Evolutionary conservation across 2,113 vertebrate genomes (phyloP).

Genomic region (Holacanthus passer): DNA sequence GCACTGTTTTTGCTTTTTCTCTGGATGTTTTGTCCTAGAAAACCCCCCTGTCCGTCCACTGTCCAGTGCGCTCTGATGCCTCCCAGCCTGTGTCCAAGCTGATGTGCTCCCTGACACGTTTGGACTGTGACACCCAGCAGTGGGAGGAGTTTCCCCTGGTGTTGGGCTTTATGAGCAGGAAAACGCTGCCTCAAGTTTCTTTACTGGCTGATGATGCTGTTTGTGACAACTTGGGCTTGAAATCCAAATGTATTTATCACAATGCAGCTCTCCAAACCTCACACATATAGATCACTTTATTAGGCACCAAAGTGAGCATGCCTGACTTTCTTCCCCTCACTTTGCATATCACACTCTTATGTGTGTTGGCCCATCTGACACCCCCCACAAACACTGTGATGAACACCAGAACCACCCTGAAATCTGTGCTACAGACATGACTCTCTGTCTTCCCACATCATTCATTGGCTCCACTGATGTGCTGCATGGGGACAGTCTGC

Average conservation of each 20-base stretch:
- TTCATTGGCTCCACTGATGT: slow-evolving; percentile 47
- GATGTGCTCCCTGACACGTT: slow-evolving; percentile 93
- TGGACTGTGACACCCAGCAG: slow-evolving; percentile 86
- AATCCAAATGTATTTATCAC: not conserved
- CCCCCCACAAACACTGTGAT: slow-evolving; percentile 3
- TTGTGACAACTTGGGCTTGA: not conserved
- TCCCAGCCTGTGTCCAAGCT: slow-evolving; percentile 65
- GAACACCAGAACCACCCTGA: slow-evolving; percentile 7
- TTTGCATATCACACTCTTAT: not conserved
- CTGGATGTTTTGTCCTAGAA: not conserved
- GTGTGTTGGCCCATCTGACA: not conserved
- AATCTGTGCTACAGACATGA: slow-evolving; percentile 8
- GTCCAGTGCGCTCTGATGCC: slow-evolving; percentile 15
- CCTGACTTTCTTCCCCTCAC: not conserved
- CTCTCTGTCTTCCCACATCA: slow-evolving; percentile 40
- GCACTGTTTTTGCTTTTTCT: not conserved
- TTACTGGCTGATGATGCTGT: slow-evolving; percentile 18
- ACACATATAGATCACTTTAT: not conserved
- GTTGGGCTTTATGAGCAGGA: slow-evolving; percentile 74
- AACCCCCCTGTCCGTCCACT: not conserved
- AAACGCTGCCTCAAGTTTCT: slow-evolving; percentile 32
- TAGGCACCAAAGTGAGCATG: not conserved
- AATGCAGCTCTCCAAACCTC: not conserved
- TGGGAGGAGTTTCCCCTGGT: slow-evolving; percentile 92
- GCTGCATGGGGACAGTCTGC: slow-evolving; percentile 39